These are phyloP conservation scores for Plecotus auritus DNA, from an alignment of 2,113 vertebrate genomes.

Conservation along the genomic window DNA sequence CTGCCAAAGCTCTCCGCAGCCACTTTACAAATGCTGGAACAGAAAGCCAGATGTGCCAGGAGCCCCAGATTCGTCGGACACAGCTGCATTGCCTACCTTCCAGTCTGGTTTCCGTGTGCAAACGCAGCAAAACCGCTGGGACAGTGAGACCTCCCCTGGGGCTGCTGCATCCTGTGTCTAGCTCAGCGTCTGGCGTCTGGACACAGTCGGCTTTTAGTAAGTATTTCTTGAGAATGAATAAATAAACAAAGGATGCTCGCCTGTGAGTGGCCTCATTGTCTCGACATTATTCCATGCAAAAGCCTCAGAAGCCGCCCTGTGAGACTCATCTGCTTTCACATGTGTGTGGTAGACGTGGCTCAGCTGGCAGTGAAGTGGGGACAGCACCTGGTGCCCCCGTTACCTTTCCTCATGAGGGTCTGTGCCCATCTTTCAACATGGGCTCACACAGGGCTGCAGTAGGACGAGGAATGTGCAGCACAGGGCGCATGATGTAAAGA, in stretches of 20 bases:
- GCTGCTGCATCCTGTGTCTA: neutral
- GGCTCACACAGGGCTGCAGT: neutral
- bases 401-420: neutral
- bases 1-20: neutral
- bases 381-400: neutral
- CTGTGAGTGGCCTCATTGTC: neutral
- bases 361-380: accelerated
- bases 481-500: accelerated
- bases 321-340: neutral
- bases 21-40: neutral
- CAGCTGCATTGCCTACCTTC: accelerated
- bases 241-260: neutral
- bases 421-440: neutral
- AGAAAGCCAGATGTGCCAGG: neutral
- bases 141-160: neutral
- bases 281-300: accelerated
- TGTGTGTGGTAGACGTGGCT: accelerated
- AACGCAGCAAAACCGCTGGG: neutral
- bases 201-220: neutral
- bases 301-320: neutral
- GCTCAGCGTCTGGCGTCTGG: accelerated
- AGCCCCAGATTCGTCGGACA: neutral
- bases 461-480: accelerated
- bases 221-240: neutral
- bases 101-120: too few species aligned